Evolutionary conservation across 2,888 invertebrate species (phyloP).

Genomic region (Drosophila picticornis): DNA sequence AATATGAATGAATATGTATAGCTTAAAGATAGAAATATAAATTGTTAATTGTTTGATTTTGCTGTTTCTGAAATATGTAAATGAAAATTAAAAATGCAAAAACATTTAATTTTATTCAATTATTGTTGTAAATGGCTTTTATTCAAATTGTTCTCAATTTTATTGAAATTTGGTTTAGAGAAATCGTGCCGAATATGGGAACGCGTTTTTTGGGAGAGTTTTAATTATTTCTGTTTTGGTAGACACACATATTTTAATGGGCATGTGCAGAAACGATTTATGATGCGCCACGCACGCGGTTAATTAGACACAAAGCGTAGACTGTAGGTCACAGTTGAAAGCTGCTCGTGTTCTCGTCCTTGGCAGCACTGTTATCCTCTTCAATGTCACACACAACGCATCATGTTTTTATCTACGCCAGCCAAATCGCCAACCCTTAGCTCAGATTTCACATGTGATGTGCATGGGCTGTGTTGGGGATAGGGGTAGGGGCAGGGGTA

Average conservation of each 20-base stretch:
- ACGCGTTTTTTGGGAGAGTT: slow-evolving; percentile 27
- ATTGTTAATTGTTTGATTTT: not conserved
- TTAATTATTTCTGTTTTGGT: slow-evolving; percentile 35
- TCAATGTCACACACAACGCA: slow-evolving; percentile 73
- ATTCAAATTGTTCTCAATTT: not conserved
- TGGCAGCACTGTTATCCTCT: slow-evolving; percentile 68
- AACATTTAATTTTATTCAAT: not conserved
- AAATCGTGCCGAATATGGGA: slow-evolving; percentile 24
- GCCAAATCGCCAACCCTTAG: slow-evolving; percentile 67
- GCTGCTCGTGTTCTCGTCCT: slow-evolving; percentile 39
- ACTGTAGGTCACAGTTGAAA: slow-evolving; percentile 52
- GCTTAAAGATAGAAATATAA: not conserved
- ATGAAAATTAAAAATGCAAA: not conserved
- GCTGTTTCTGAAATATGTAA: not conserved
- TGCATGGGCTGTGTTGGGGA: slow-evolving; percentile 1
- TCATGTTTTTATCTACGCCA: slow-evolving; percentile 68
- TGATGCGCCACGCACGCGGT: slow-evolving; percentile 81
- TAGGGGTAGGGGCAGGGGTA: not conserved
- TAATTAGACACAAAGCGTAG: slow-evolving; percentile 71
- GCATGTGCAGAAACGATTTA: slow-evolving; percentile 75
- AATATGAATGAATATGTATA: not conserved
- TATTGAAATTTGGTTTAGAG: not conserved
- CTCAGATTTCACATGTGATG: slow-evolving; percentile 69
- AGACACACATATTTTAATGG: slow-evolving; percentile 73
- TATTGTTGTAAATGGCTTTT: not conserved